These are phyloP conservation scores for Metaphire vulgaris DNA, from an alignment of 1,140 invertebrate genomes.

Conservation along the genomic window DNA sequence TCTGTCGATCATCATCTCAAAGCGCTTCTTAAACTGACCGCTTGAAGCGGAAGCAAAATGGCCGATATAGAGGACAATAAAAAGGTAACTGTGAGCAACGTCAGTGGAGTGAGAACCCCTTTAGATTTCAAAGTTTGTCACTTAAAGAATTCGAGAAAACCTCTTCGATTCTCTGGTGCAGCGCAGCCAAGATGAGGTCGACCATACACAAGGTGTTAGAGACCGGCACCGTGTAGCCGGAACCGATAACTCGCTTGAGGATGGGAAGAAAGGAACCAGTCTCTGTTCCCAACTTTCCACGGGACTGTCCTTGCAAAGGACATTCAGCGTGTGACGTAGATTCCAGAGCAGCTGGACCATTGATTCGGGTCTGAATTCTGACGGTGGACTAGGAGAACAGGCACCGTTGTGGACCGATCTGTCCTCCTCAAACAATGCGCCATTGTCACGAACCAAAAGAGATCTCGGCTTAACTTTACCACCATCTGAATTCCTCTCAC, in stretches of 20 bases:
- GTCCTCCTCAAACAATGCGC: too few species aligned
- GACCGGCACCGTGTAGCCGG: slow-evolving; percentile 21
- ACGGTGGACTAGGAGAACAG: background rate
- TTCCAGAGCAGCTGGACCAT: background rate
- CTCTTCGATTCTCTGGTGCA: background rate
- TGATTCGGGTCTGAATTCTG: background rate
- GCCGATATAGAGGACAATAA: background rate
- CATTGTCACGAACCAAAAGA: background rate
- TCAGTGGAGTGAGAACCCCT: background rate
- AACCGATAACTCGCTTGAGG: slow-evolving; percentile 19
- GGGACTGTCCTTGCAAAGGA: slow-evolving; percentile 9
- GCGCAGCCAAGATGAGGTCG: slow-evolving; percentile 28
- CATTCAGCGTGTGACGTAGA: background rate
- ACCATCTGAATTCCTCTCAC: background rate
- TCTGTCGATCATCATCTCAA: too few species aligned
- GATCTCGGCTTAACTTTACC: background rate
- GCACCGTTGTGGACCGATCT: background rate
- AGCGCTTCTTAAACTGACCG: slow-evolving; percentile 2
- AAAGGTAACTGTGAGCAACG: background rate
- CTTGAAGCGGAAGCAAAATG: background rate
- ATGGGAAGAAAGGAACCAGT: slow-evolving; percentile 21
- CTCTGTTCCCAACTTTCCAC: slow-evolving; percentile 25
- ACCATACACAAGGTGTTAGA: slow-evolving; percentile 23
- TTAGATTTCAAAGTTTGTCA: background rate
- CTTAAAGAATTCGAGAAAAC: background rate